Base-by-base conservation (phyloP, 2,797 vertebrate genomes). In the Epinephelus malabaricus region DNA sequence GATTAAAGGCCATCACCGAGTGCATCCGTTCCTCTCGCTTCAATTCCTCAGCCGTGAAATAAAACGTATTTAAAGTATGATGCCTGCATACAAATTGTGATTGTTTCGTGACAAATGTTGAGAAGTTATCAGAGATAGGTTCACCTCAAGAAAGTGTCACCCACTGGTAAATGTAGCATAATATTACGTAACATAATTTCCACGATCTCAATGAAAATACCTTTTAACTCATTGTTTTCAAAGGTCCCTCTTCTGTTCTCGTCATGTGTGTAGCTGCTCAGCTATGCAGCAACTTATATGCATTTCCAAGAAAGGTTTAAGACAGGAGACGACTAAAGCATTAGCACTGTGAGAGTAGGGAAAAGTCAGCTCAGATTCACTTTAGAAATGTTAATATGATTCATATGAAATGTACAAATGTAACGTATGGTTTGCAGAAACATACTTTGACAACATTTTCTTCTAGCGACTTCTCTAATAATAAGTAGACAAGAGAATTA, bases 1-100 rank as follows among this genome's bases (percentile, higher is more conserved):
- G 88, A 90, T 88, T 90, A 88, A 84, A 85, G 69, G 77, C 82
- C 68, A 56, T 85, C 62, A 0, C 55, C 10, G 23, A 74, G 78
- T 69, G 84, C 79, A 86, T 81, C 85, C 47, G 27, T 74, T 85
- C 61, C 61, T 80, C 75, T 82, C 59, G 60, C 82, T 85, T 86
- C 30, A 59, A 56, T 70, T 69, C 62, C 75, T 83, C 77, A 69
- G 73, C 85, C 70, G 25, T 88, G 82, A 90, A 89, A 88, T 78
- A 80, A 84, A 89, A 80, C 23, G 7, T 79, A 82, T 82, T 87
- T 75, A 75, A 84, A 58, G 70, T 58, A 55, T 61, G 76, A 82
- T 45, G 65, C 64, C 63, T 79, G 83, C 83, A 82, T 87, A 66
- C 76, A 83, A 84, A 85, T 75, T 4, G 17, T 1, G 63, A 78